Evolutionary conservation across 2,888 invertebrate species (phyloP).

Genomic region (Plebejus anna): DNA sequence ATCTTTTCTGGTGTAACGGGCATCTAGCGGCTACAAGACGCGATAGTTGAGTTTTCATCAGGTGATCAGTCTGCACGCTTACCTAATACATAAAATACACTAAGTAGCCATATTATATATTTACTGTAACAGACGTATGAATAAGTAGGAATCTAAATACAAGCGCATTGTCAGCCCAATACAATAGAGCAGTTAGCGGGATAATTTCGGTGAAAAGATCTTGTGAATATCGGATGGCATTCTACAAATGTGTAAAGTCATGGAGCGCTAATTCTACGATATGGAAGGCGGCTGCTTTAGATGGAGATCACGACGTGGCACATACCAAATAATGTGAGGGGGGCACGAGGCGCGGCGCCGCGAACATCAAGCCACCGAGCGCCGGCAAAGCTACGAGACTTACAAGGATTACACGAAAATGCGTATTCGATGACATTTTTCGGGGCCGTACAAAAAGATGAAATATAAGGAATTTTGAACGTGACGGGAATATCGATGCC

Average conservation of each 20-base stretch:
- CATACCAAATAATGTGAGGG: conserved; percentile 58
- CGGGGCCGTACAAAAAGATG: conserved; percentile 76
- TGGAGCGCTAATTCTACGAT: conserved; percentile 43
- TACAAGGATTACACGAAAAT: conserved; percentile 79
- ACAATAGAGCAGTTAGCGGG: conserved; percentile 2
- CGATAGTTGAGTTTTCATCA: too few relatives aligned
- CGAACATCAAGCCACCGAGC: conserved; percentile 53
- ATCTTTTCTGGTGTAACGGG: too few relatives aligned
- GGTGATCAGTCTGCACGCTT: too few relatives aligned
- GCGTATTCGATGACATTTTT: conserved; percentile 81
- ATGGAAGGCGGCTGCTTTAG: conserved; percentile 44
- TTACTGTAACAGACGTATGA: too few relatives aligned
- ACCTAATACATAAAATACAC: too few relatives aligned
- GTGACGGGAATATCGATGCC: conserved; percentile 72
- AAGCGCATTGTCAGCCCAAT: neutral
- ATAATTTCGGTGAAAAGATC: conserved; percentile 5
- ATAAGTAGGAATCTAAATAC: neutral
- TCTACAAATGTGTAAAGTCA: conserved; percentile 31
- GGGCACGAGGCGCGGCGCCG: conserved; percentile 49
- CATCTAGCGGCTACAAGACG: too few relatives aligned
- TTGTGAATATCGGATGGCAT: conserved; percentile 10
- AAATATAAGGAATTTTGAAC: conserved; percentile 79
- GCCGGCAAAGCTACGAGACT: conserved; percentile 70
- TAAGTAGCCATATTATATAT: too few relatives aligned
- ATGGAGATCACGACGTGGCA: conserved; percentile 65